Base-by-base conservation (phyloP, 1,140 invertebrate species). In the Whitmania pigra region DNA sequence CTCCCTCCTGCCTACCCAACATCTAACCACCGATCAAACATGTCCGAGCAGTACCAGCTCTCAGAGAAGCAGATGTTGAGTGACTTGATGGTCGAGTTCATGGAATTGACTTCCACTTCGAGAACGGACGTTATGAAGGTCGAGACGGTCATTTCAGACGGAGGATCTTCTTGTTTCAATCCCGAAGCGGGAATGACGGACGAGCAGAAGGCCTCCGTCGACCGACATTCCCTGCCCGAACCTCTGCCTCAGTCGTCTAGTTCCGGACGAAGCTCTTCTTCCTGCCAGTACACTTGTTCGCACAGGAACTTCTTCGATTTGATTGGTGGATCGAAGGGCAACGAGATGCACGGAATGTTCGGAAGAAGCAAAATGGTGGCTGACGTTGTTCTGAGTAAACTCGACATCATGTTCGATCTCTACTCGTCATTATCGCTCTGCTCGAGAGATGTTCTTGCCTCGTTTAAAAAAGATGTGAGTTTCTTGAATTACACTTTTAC, bases 331-430 rank as follows among this genome's bases (percentile, higher is more conserved):
- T 49, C 43, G 9, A 49, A 49, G 43, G 43, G 43, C 43, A 11
- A 49, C 13, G 53, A 53, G 15, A 60, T 54, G n/a, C 31, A 25
- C 6, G 71, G 27, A 57, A 68, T 49, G 31, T 27, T 27, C 13
- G 17, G 72, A 72, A 43, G 72, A 72, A 49, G 43, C 43, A 49
- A 49, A n/a, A 77, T 76, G 72, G 60, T 82, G 20, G 74, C 79
- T 18, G 80, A 82, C 67, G 77, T 81, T 31, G 79, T 82, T 53
- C 76, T 81, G 31, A 76, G 77, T n/a, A 76, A 81, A 69, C 73
- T 73, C 31, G 73, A 86, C 0, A 91, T 90, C 2, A 92, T 94
- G 88, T 88, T 89, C 77, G 86, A 88, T 73, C 85, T 93, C 74
- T 86, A 92, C n/a, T 77, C 80, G 36, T 77, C 81, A 43, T 75